Conservation (phyloP, 2,888 invertebrate species). For the Anaspis maculata region DNA sequence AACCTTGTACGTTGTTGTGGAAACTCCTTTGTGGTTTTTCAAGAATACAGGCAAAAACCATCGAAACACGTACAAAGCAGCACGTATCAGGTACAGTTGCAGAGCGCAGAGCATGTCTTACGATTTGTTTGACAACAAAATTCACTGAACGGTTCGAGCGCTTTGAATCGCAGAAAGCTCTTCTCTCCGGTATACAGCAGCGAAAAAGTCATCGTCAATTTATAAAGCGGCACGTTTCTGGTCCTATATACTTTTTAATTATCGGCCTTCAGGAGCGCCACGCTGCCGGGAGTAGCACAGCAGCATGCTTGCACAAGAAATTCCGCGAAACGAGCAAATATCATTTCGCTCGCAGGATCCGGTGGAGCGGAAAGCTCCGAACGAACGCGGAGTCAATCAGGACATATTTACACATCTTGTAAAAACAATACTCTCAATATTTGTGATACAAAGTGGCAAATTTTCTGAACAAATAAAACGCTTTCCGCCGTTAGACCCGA, state of each 20-base stretch:
- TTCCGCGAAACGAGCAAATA: neutral
- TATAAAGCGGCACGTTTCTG: no score
- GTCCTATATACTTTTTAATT: no score
- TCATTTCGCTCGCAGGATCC: neutral
- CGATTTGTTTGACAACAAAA: constrained; percentile 23
- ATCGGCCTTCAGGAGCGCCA: no score
- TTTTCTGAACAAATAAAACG: constrained; percentile 12
- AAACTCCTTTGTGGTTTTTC: no score
- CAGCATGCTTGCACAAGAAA: neutral
- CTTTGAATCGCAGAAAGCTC: no score
- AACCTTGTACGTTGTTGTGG: no score
- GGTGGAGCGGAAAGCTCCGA: neutral
- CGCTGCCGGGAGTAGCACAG: neutral
- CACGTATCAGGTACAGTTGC: constrained; percentile 25
- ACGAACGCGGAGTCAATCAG: constrained; percentile 16
- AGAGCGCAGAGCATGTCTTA: constrained; percentile 11
- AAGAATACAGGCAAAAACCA: no score
- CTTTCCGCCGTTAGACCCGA: no score
- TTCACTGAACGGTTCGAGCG: constrained; percentile 18
- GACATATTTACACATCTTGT: constrained; percentile 20
- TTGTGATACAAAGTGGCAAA: constrained; percentile 20
- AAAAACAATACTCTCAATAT: constrained; percentile 21
- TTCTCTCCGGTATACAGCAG: no score
- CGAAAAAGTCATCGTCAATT: no score
- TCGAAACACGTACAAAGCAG: no score